Percentiles rank a stretch among this genome's conserved stretches.
Conservation (phyloP, 2,888 invertebrate species). For the Sabellastarte sp. region DNA sequence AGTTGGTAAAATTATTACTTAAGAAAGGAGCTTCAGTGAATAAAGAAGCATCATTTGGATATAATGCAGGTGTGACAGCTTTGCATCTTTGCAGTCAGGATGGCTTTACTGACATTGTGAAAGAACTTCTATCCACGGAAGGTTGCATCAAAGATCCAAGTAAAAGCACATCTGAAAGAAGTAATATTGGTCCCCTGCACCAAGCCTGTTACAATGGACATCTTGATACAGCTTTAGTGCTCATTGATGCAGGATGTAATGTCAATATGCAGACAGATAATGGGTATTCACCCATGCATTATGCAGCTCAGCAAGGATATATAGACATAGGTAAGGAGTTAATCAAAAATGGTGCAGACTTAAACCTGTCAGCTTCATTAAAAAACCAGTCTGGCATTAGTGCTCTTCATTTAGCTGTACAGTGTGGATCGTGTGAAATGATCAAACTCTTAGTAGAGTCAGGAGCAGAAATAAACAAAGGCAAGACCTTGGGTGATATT, state of each 20-base stretch:
- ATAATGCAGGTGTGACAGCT: slow-evolving; percentile 22
- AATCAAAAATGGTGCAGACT: slow-evolving; percentile 11
- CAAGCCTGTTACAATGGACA: slow-evolving; percentile 27
- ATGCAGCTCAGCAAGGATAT: slow-evolving; percentile 31
- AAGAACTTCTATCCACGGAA: slow-evolving; percentile 7
- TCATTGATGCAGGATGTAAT: slow-evolving; percentile 15
- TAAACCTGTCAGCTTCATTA: slow-evolving; percentile 18
- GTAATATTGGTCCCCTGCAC: slow-evolving; percentile 23
- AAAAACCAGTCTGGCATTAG: slow-evolving; percentile 22
- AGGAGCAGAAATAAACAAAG: slow-evolving; percentile 24
- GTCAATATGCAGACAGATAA: slow-evolving; percentile 27
- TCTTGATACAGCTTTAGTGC: slow-evolving; percentile 13
- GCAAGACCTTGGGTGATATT: slow-evolving; percentile 23
- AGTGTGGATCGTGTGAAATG: slow-evolving; percentile 25
- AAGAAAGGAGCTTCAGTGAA: slow-evolving; percentile 13
- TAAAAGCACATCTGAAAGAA: slow-evolving; percentile 2
- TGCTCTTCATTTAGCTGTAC: slow-evolving; percentile 30
- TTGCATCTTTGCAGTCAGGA: slow-evolving; percentile 26
- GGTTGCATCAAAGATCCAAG: neutral
- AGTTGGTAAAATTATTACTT: slow-evolving; percentile 19
- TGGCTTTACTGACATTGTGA: slow-evolving; percentile 17
- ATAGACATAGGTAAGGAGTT: neutral
- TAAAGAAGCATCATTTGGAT: slow-evolving; percentile 18
- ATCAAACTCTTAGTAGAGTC: slow-evolving; percentile 18
- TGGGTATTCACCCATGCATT: slow-evolving; percentile 28